Conservation (phyloP, 1,140 invertebrate genomes). For the Drosophila pectinifera region DNA sequence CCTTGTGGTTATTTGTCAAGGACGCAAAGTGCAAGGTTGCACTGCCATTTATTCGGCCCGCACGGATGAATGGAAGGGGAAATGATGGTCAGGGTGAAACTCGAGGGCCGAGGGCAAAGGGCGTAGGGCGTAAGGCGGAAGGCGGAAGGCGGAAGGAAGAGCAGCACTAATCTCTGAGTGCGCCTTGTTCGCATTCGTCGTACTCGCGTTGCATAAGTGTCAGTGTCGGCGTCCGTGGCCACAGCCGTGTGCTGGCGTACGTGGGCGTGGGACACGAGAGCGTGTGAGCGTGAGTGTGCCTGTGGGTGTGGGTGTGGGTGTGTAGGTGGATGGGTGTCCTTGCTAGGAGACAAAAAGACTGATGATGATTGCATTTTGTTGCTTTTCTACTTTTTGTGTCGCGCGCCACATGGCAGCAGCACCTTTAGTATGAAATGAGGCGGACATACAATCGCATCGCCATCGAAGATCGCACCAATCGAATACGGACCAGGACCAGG, state of each 20-base stretch:
- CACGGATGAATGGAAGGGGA: slow-evolving; percentile 8
- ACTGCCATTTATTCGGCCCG: slow-evolving; percentile 67
- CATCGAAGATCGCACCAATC: slow-evolving; percentile 47
- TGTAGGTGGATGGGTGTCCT: slow-evolving; percentile 47
- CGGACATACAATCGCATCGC: slow-evolving; percentile 68
- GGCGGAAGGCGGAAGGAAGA: slow-evolving; percentile 61
- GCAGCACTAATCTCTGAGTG: slow-evolving; percentile 75
- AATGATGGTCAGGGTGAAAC: slow-evolving; percentile 11
- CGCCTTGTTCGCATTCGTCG: slow-evolving; percentile 49
- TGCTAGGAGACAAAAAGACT: slow-evolving; percentile 54
- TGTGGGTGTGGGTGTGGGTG: slow-evolving; percentile 6
- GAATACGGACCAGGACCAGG: slow-evolving; percentile 26
- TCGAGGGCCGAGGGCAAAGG: not conserved
- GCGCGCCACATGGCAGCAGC: slow-evolving; percentile 40
- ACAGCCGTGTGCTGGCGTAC: slow-evolving; percentile 4
- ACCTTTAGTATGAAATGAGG: slow-evolving; percentile 78
- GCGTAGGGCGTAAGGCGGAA: not conserved
- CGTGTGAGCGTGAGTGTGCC: slow-evolving; percentile 5
- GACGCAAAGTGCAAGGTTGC: slow-evolving; percentile 75
- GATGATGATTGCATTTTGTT: slow-evolving; percentile 78
- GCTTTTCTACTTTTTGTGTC: slow-evolving; percentile 51
- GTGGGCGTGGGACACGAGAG: slow-evolving; percentile 6
- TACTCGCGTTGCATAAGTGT: slow-evolving; percentile 65
- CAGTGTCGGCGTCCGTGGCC: slow-evolving; percentile 49
- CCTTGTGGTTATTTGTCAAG: slow-evolving; percentile 70